These are phyloP conservation scores for Cyanoramphus novaezelandiae DNA, from an alignment of 2,113 vertebrate genomes.

Conservation along the genomic window DNA sequence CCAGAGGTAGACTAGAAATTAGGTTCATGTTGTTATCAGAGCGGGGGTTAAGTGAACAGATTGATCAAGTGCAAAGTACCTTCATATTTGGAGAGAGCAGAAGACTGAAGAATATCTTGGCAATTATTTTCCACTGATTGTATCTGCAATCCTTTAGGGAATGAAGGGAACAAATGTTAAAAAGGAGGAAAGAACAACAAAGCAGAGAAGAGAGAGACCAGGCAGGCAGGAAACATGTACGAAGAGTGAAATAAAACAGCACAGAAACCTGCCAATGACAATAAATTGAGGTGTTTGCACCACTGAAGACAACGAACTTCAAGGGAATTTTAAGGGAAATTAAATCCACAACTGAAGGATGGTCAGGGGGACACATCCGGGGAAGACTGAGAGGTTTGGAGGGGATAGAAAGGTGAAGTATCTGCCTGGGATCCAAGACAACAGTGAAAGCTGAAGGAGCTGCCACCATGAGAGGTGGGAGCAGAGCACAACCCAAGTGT, in stretches of 20 bases:
- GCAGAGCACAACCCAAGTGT: fast-evolving
- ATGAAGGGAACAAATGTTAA: background rate
- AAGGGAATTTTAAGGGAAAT: background rate
- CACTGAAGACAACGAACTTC: background rate
- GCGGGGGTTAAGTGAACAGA: background rate
- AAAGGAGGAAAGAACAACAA: background rate
- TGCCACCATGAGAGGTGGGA: background rate
- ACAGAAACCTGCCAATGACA: background rate
- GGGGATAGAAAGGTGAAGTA: background rate
- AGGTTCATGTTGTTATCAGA: background rate
- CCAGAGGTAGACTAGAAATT: background rate
- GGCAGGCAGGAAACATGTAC: background rate
- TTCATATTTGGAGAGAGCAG: constrained; percentile 37
- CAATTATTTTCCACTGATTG: constrained; percentile 59
- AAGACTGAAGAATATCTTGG: constrained; percentile 56
- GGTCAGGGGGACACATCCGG: background rate
- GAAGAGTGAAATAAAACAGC: background rate
- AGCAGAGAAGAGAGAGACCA: background rate
- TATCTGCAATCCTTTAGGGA: constrained; percentile 46
- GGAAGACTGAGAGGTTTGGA: background rate
- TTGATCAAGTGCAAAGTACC: background rate
- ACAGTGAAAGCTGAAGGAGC: background rate
- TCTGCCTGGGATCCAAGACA: background rate
- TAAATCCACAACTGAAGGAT: background rate
- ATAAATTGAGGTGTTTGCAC: background rate